phyloP scores from a whole-genome alignment of 2,113 vertebrate species.

The Oceanodroma tethys region DNA sequence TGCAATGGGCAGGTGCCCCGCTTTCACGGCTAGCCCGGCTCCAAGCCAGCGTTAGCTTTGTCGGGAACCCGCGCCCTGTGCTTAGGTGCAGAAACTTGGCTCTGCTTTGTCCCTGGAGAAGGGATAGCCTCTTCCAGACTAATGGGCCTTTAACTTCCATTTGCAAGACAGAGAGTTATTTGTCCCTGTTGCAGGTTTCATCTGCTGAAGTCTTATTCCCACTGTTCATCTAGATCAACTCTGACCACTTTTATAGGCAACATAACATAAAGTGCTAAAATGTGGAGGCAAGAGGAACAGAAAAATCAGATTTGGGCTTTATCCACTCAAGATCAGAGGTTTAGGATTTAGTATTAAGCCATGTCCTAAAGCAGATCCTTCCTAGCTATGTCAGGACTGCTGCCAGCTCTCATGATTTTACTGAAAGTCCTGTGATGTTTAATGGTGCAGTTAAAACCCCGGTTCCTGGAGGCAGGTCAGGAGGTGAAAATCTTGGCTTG shows the following conservation, averaged over 20 bases:
- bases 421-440: background rate
- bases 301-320: background rate
- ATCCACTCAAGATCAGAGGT: background rate
- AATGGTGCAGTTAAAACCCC: background rate
- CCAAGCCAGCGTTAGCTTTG: background rate
- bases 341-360: background rate
- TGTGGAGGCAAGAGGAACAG: background rate
- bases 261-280: background rate
- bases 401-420: background rate
- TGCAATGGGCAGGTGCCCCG: background rate
- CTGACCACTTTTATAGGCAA: background rate
- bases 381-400: background rate
- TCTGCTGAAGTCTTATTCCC: background rate
- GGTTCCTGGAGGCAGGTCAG: background rate
- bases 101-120: background rate
- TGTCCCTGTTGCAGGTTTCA: background rate
- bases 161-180: background rate
- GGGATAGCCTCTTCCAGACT: background rate
- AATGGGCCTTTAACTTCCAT: background rate
- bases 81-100: background rate
- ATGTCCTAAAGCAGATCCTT: background rate
- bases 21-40: background rate
- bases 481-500: background rate
- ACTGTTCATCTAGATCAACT: background rate
- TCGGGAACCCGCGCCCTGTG: background rate